Conservation (phyloP, 2,113 vertebrate genomes). For the Planiliza haematocheilus region DNA sequence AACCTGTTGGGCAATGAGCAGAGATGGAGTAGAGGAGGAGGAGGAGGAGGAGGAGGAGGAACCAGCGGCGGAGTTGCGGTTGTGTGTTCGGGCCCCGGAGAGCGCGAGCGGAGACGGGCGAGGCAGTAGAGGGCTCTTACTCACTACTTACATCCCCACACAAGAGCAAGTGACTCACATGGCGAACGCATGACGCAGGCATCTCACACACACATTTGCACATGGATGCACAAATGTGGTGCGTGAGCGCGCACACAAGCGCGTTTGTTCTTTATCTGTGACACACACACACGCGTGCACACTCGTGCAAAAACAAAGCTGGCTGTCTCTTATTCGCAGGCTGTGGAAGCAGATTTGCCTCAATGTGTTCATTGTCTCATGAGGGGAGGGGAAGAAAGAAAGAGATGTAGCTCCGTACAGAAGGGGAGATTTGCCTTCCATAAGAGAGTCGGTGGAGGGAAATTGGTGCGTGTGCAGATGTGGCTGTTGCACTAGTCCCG, state of each 20-base stretch:
- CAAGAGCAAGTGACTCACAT: constrained; percentile 77
- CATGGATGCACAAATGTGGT: constrained; percentile 37
- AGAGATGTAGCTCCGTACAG: constrained; percentile 54
- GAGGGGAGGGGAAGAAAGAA: constrained; percentile 56
- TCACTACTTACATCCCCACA: constrained; percentile 63
- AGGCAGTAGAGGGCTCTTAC: constrained; percentile 56
- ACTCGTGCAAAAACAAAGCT: constrained; percentile 70
- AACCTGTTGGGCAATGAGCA: constrained; percentile 69
- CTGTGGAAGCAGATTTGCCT: constrained; percentile 75
- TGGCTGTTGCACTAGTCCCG: constrained; percentile 21
- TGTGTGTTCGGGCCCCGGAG: constrained; percentile 29
- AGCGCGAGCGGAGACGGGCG: constrained; percentile 8
- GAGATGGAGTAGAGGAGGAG: constrained; percentile 16
- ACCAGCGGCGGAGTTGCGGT: constrained; percentile 3
- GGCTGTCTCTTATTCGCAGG: constrained; percentile 68
- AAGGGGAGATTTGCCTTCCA: constrained; percentile 44
- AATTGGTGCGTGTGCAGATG: constrained; percentile 49
- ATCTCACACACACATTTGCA: constrained; percentile 34
- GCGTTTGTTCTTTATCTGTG: constrained; percentile 54
- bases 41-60: constrained; percentile 3
- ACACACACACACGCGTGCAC: constrained; percentile 16
- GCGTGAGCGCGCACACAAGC: constrained; percentile 8
- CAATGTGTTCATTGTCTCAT: constrained; percentile 75
- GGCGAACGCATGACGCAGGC: constrained; percentile 72
- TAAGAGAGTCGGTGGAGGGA: constrained; percentile 37